A percentile compares a stretch with the other conserved stretches of the same genome.
Evolutionary conservation across 2,797 vertebrate species (phyloP).

Genomic region (Parotocinclus haroldoi): DNA sequence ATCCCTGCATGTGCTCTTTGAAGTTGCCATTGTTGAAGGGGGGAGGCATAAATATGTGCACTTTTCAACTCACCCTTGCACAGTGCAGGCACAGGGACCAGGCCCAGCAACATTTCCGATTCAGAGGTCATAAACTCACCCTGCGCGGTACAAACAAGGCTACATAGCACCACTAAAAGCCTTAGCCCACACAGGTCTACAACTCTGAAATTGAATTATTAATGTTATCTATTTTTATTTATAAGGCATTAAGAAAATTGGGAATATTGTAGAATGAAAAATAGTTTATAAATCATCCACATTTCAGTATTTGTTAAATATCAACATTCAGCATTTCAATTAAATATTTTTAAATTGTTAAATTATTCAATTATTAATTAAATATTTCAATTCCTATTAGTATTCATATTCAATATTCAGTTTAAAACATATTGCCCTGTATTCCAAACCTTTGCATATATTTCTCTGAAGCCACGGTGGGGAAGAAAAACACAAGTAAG

Average conservation of each 20-base stretch:
- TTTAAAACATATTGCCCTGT: too few species aligned
- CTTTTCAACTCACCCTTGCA: slow-evolving; percentile 60
- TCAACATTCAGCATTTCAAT: too few species aligned
- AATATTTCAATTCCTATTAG: not conserved
- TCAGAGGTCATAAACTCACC: slow-evolving; percentile 52
- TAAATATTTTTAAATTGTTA: too few species aligned
- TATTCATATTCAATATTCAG: too few species aligned
- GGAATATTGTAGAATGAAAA: too few species aligned
- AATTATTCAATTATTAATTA: too few species aligned
- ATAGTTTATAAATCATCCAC: too few species aligned
- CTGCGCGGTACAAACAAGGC: slow-evolving; percentile 43
- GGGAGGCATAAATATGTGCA: slow-evolving; percentile 53
- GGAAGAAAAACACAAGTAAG: slow-evolving; percentile 21
- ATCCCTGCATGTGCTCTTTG: slow-evolving; percentile 66
- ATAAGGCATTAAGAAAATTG: too few species aligned
- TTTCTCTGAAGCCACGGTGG: not conserved
- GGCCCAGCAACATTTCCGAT: slow-evolving; percentile 53
- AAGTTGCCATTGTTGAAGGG: slow-evolving; percentile 55
- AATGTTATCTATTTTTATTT: too few species aligned
- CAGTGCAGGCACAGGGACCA: slow-evolving; percentile 56
- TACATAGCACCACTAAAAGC: slow-evolving; percentile 32
- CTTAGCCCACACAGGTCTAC: slow-evolving; percentile 19
- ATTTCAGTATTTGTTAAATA: too few species aligned
- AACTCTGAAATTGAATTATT: too few species aligned
- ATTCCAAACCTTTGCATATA: too few species aligned